Conservation (phyloP, 2,888 invertebrate species). For the Baccha elongata region DNA sequence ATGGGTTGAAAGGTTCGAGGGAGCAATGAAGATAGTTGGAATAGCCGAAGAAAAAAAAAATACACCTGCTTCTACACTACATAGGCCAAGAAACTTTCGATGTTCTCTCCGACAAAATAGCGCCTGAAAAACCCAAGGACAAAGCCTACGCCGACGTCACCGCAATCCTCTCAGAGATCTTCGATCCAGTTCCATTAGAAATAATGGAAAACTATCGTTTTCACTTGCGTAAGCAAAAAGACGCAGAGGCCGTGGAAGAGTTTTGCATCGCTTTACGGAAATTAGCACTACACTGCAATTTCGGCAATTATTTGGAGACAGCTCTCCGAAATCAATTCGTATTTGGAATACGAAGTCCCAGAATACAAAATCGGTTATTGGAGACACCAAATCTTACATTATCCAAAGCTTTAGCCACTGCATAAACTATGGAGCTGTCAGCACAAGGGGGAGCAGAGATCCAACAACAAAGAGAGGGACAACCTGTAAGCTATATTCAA, state of each 20-base stretch:
- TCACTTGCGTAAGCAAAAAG: constrained; percentile 70
- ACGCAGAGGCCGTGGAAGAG: constrained; percentile 31
- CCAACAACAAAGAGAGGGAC: constrained; percentile 21
- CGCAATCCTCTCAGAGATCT: constrained; percentile 16
- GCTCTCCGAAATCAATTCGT: constrained; percentile 45
- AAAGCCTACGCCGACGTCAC: constrained; percentile 10
- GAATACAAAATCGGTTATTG: constrained; percentile 25
- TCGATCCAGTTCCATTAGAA: constrained; percentile 73
- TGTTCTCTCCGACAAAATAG: constrained; percentile 31
- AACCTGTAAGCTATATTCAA: constrained; percentile 20
- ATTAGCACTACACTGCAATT: constrained; percentile 30
- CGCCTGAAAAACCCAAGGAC: constrained; percentile 5
- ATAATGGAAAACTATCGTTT: constrained; percentile 75
- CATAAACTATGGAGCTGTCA: constrained; percentile 42
- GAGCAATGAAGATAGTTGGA: constrained; percentile 31
- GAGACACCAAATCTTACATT: constrained; percentile 30
- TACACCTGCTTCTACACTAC: constrained; percentile 20
- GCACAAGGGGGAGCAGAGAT: constrained; percentile 31
- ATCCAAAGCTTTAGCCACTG: constrained; percentile 8
- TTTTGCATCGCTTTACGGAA: constrained; percentile 20
- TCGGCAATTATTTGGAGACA: constrained; percentile 22
- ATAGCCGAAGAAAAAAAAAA: constrained; percentile 10
- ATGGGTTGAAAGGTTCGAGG: constrained; percentile 27
- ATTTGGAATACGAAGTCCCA: constrained; percentile 23
- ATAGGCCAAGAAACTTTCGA: constrained; percentile 23